Conservation (phyloP, 2,888 invertebrate species). For the Himalopsyche tibetana region DNA sequence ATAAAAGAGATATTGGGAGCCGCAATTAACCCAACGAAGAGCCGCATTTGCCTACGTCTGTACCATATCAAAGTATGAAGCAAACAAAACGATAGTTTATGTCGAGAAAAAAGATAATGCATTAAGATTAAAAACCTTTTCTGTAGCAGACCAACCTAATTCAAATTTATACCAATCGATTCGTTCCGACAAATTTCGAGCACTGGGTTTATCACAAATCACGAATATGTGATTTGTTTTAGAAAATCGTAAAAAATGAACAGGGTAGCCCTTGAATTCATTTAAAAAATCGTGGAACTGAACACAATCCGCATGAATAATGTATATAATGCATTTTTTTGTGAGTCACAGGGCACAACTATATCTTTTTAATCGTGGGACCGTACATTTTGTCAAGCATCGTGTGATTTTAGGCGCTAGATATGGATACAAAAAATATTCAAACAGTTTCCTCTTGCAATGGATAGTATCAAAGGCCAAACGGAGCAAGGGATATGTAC, state of each 20-base stretch:
- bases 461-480: not conserved
- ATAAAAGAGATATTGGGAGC: too few relatives aligned
- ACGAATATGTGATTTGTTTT: not conserved
- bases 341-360: not conserved
- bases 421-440: not conserved
- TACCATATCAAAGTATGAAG: too few relatives aligned
- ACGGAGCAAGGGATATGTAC: not conserved
- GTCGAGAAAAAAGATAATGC: too few relatives aligned
- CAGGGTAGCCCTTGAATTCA: not conserved
- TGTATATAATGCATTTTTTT: not conserved
- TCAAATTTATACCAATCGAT: too few relatives aligned
- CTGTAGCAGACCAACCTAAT: too few relatives aligned
- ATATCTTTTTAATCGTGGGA: not conserved
- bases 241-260: not conserved
- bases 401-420: not conserved
- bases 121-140: too few relatives aligned
- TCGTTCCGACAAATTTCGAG: not conserved
- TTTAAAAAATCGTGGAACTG: not conserved
- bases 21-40: too few relatives aligned
- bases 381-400: not conserved
- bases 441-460: too few relatives aligned
- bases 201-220: not conserved
- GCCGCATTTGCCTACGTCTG: too few relatives aligned
- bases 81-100: too few relatives aligned
- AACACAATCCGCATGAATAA: slow-evolving; percentile 29